Evolutionary conservation across 2,888 invertebrate species (phyloP).

Genomic region (Acleris cristana): DNA sequence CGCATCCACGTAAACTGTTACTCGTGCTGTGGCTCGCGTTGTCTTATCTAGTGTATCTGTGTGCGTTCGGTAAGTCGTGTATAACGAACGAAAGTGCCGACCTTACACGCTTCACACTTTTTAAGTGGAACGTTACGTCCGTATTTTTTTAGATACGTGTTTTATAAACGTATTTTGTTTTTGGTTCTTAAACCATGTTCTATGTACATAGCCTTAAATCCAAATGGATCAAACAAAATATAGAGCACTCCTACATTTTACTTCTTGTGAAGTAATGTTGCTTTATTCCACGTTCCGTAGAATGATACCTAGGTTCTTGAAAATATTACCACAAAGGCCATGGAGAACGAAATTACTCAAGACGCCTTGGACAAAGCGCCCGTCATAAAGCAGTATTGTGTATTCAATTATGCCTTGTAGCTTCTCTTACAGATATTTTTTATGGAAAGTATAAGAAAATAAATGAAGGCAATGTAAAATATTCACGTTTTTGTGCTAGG

Average conservation of each 20-base stretch:
- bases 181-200: too few species aligned
- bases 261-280: neutral
- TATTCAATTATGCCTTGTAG: constrained; percentile 20
- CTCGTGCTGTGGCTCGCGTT: too few species aligned
- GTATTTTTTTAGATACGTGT: too few species aligned
- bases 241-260: neutral
- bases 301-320: constrained; percentile 14
- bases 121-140: too few species aligned
- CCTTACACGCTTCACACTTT: too few species aligned
- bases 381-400: constrained; percentile 35
- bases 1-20: too few species aligned
- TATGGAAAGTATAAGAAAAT: constrained; percentile 1
- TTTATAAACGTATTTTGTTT: too few species aligned
- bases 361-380: constrained; percentile 38
- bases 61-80: too few species aligned
- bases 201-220: neutral
- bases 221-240: neutral
- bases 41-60: too few species aligned
- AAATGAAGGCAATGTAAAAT: neutral
- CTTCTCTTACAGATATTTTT: constrained; percentile 6
- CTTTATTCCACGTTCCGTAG: constrained; percentile 4
- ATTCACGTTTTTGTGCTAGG: neutral
- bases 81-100: too few species aligned
- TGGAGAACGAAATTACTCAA: constrained; percentile 40
- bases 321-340: constrained; percentile 41